Evolutionary conservation across 2,797 vertebrate species (phyloP), one percentile per base, ranked within the genome.

Genomic region (Gymnoscopelus microlampas): DNA sequence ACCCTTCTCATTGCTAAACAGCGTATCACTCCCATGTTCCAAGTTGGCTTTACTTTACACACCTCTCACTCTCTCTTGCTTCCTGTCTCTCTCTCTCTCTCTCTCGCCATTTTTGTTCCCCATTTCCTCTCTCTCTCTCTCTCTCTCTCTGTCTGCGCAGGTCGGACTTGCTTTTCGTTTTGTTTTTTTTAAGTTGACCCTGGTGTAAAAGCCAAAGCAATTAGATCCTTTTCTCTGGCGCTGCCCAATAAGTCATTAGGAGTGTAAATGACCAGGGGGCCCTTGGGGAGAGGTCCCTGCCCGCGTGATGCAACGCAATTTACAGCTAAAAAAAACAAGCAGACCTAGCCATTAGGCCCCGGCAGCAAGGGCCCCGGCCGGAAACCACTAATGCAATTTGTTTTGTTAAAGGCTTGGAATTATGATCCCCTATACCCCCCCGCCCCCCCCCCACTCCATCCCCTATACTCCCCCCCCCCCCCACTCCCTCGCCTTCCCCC

Each of bases 161-260:
- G 8, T n/a, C 24, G 13, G 39, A 39, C 39, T 73, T 50, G 53
- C 68, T 76, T 61, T 71, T 72, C 60, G 2, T 7, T 44, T 44
- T 10, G 70, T 73, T 72, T 78, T 69, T 69, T 70, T 76, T 87
- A 76, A 68, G 76, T 74, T 24, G 51, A 77, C 71, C 68, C 68
- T 61, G 75, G 81, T 72, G 70, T 80, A 85, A 86, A 85, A 86
- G 82, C 80, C 78, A 83, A 87, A 82, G 85, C 83, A 88, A 88
- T 88, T 88, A 88, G 80, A 84, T 78, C 53, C 70, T 76, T 8
- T 73, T 77, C 74, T 83, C 73, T 81, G 79, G 79, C 76, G 76
- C 70, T 84, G 73, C 83, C 85, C 85, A 58, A 88, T 87, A 87
- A 85, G 78, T 87, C 87, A 84, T 87, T 86, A 85, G 82, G 85